Conservation (phyloP, 1,140 invertebrate genomes). For the Pemphigus obesinymphae region DNA sequence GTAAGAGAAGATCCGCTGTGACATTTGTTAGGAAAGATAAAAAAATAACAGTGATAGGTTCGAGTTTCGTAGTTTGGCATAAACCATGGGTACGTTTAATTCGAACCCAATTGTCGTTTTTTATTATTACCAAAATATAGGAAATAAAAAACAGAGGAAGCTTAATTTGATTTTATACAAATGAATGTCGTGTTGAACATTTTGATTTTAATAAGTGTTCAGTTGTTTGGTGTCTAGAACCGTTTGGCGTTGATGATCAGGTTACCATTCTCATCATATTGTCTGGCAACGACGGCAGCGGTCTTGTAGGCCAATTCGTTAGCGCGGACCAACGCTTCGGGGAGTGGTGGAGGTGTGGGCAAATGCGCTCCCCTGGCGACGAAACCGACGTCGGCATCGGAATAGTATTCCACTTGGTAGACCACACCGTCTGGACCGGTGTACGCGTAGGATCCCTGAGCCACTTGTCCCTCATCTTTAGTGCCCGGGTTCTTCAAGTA, state of each 20-base stretch:
- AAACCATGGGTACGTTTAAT: neutral
- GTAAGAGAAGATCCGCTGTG: neutral
- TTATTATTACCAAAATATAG: neutral
- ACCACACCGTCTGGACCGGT: conserved; percentile 74
- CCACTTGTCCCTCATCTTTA: conserved; percentile 54
- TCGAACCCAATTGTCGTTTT: neutral
- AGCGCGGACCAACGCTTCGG: conserved; percentile 43
- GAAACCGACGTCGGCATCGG: conserved; percentile 73
- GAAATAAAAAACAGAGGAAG: too few relatives aligned
- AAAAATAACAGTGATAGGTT: neutral
- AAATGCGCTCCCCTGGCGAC: conserved; percentile 61
- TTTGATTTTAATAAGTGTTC: neutral
- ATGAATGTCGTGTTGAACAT: neutral
- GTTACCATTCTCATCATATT: conserved; percentile 44
- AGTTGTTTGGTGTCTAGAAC: neutral
- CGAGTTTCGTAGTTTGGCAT: neutral
- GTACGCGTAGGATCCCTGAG: conserved; percentile 64
- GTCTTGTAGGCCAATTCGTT: conserved; percentile 34
- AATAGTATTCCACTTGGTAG: conserved; percentile 69
- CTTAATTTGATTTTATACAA: neutral
- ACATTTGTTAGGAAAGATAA: neutral
- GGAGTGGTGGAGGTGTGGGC: conserved; percentile 45
- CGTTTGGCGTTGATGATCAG: conserved; percentile 24
- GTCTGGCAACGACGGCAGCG: conserved; percentile 27
- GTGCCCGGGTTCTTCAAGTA: conserved; percentile 56